A percentile compares a stretch with the other conserved stretches of the same genome.
Evolutionary conservation across 2,797 vertebrate genomes (phyloP).

Genomic region (Gorsachius magnificus): DNA sequence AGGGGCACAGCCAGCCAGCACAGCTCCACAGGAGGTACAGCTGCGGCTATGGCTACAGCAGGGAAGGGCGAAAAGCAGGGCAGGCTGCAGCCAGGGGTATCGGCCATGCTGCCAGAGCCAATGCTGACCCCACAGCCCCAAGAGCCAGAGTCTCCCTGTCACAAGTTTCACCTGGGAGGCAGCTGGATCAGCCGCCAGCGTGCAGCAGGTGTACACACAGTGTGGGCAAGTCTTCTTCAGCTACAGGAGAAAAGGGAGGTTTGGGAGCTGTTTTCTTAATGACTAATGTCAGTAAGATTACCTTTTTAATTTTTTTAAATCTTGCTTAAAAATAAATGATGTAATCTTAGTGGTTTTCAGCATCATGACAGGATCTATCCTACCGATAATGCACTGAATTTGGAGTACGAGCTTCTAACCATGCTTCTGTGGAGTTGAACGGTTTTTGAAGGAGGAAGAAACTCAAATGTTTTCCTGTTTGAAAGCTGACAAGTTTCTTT

Average conservation of each 20-base stretch:
- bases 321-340: background rate
- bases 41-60: accelerated
- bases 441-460: background rate
- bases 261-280: background rate
- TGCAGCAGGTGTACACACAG: too few species aligned
- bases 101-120: background rate
- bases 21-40: background rate
- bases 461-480: background rate
- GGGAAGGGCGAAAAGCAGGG: background rate
- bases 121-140: background rate
- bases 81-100: background rate
- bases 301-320: background rate
- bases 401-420: background rate
- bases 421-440: background rate
- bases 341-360: background rate
- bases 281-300: background rate
- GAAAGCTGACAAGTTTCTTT: background rate
- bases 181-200: background rate
- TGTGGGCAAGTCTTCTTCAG: background rate
- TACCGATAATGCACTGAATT: background rate
- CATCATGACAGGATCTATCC: background rate
- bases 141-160: background rate
- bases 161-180: background rate
- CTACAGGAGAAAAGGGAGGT: background rate
- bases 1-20: background rate